These are phyloP conservation scores for human (Homo sapiens) DNA, from an alignment of 2,113 vertebrate genomes.

Conservation along the genomic window DNA sequence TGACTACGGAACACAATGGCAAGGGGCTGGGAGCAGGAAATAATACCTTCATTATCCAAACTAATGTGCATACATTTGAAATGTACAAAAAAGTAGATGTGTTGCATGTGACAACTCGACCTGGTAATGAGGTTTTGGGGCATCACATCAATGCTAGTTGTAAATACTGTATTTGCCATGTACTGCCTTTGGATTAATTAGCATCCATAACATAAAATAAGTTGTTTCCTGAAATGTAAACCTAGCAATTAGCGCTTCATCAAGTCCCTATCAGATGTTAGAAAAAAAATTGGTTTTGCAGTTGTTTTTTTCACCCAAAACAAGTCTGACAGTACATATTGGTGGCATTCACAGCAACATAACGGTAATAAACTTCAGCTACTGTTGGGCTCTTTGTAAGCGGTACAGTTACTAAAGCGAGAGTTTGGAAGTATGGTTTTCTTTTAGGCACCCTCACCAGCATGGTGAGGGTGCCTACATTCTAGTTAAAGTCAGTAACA, in stretches of 20 bases:
- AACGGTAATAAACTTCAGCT: background rate
- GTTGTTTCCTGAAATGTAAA: constrained; percentile 63
- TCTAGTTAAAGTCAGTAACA: background rate
- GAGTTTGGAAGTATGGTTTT: background rate
- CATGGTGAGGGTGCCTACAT: background rate
- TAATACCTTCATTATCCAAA: background rate
- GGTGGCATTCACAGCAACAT: background rate
- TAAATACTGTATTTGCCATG: background rate
- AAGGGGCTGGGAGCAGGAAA: background rate
- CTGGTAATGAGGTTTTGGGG: constrained; percentile 17
- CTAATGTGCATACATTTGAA: background rate
- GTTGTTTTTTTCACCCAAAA: background rate
- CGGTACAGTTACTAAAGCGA: background rate
- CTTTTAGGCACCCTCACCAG: background rate
- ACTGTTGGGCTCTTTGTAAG: background rate
- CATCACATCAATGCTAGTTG: background rate
- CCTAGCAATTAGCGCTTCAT: constrained; percentile 51
- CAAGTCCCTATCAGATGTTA: constrained; percentile 33
- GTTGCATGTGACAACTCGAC: background rate
- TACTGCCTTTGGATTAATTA: background rate
- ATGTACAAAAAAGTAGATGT: background rate
- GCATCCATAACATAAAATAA: constrained; percentile 35
- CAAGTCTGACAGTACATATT: background rate
- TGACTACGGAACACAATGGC: background rate
- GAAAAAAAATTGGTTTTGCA: constrained; percentile 36